Percentiles rank a stretch among this genome's conserved stretches.
These are phyloP conservation scores for Xyrauchen texanus DNA, from an alignment of 2,113 vertebrate species.

Conservation along the genomic window DNA sequence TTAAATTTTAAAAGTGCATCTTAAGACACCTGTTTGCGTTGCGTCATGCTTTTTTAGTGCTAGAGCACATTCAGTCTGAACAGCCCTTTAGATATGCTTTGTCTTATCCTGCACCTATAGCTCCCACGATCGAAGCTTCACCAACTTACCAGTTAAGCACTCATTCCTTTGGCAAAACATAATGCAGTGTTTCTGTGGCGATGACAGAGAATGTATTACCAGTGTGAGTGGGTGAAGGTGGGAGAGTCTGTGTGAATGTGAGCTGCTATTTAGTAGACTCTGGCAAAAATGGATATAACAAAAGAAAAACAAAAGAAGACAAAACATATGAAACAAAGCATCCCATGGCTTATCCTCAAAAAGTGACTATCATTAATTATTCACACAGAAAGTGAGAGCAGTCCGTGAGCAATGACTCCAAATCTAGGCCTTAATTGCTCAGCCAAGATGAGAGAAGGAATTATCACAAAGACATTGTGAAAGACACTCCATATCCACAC, in stretches of 20 bases:
- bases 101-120: not conserved
- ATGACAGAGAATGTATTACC: slow-evolving; percentile 56
- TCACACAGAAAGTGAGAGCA: slow-evolving; percentile 48
- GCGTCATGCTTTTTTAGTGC: too few relatives aligned
- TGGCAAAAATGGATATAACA: slow-evolving; percentile 52
- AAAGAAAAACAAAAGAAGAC: slow-evolving; percentile 69
- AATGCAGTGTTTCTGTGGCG: slow-evolving; percentile 55
- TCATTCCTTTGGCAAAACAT: slow-evolving; percentile 73
- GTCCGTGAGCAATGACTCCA: slow-evolving; percentile 59
- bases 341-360: slow-evolving; percentile 78
- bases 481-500: slow-evolving; percentile 55
- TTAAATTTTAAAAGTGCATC: too few relatives aligned
- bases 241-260: slow-evolving; percentile 58
- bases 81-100: too few relatives aligned
- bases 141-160: slow-evolving; percentile 33
- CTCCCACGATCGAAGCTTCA: not conserved
- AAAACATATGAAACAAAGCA: slow-evolving; percentile 73
- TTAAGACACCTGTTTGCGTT: too few relatives aligned
- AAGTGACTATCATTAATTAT: slow-evolving; percentile 66
- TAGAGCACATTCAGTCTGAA: too few relatives aligned
- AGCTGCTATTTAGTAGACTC: slow-evolving; percentile 62
- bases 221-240: slow-evolving; percentile 58
- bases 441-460: slow-evolving; percentile 69
- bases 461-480: slow-evolving; percentile 63
- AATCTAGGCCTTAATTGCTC: slow-evolving; percentile 68